phyloP scores from a whole-genome alignment of 1,140 invertebrate species.

The Euborellia annulipes region DNA sequence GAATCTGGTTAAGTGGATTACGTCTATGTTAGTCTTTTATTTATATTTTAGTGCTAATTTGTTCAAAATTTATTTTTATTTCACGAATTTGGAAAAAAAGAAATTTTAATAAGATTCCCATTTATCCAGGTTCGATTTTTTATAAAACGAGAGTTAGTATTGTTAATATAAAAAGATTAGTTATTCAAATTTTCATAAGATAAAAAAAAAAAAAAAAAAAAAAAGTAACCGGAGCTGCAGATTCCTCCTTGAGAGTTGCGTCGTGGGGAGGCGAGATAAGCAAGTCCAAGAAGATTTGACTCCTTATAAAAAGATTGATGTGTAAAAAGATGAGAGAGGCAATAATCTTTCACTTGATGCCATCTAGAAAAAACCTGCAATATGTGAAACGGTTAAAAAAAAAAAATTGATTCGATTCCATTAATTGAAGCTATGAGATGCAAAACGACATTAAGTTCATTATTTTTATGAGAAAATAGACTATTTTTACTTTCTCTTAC shows the following conservation, averaged over 20 bases:
- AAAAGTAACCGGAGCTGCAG: slow-evolving; percentile 30
- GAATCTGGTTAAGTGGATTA: too few species aligned
- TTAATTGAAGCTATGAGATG: background rate
- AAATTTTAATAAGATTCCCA: too few species aligned
- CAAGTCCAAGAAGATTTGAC: slow-evolving; percentile 31
- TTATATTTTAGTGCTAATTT: too few species aligned
- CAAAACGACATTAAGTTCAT: too few species aligned
- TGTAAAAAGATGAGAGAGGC: slow-evolving; percentile 35
- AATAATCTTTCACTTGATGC: slow-evolving; percentile 22
- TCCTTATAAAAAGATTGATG: slow-evolving; percentile 32
- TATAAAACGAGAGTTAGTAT: too few species aligned
- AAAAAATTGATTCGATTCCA: background rate
- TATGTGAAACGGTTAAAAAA: slow-evolving; percentile 6
- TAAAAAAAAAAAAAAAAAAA: slow-evolving; percentile 15
- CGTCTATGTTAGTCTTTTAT: too few species aligned
- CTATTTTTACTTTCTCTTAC: too few species aligned
- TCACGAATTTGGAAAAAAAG: too few species aligned
- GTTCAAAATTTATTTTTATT: too few species aligned
- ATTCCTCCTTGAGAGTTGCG: slow-evolving; percentile 30
- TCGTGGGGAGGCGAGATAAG: slow-evolving; percentile 33
- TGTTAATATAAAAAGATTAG: too few species aligned
- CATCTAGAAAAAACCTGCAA: slow-evolving; percentile 30
- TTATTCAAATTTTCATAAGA: slow-evolving; percentile 7
- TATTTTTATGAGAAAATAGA: too few species aligned
- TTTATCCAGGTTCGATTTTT: too few species aligned